These are phyloP conservation scores for Cyanoderma ruficeps DNA, from an alignment of 2,113 vertebrate species.

Conservation along the genomic window DNA sequence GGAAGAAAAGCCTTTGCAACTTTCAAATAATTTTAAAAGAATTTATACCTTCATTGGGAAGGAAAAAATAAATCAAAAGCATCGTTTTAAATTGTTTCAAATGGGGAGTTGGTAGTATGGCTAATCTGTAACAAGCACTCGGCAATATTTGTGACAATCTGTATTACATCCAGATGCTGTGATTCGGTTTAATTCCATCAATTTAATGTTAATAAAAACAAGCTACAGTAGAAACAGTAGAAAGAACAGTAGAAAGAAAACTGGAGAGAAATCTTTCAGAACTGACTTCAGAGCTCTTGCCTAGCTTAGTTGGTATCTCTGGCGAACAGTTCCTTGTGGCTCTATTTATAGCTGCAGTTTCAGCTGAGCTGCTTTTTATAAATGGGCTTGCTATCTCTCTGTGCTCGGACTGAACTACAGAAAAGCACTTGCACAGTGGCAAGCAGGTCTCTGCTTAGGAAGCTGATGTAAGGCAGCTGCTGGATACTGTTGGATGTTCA, in stretches of 20 bases:
- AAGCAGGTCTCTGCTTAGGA: neutral
- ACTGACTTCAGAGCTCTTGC: neutral
- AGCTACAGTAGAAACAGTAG: neutral
- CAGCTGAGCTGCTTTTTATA: slow-evolving; percentile 31
- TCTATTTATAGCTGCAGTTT: slow-evolving; percentile 41
- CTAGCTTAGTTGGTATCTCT: neutral
- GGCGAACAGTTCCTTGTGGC: neutral
- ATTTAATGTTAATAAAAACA: neutral
- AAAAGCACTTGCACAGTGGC: neutral
- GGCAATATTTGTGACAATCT: neutral
- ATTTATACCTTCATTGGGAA: neutral
- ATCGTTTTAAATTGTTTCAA: neutral
- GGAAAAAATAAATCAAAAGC: neutral
- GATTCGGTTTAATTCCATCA: neutral
- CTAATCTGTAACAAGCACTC: neutral
- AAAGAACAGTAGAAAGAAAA: neutral
- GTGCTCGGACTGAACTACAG: neutral
- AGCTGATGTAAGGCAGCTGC: slow-evolving; percentile 1
- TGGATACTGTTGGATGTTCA: slow-evolving; percentile 6
- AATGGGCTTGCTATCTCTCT: neutral
- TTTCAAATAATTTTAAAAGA: neutral
- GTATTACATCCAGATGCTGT: neutral
- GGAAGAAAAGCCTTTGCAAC: neutral
- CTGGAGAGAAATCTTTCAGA: neutral
- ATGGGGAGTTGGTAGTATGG: neutral